Evolutionary conservation across 1,140 invertebrate genomes (phyloP), one percentile per base, ranked within the genome.

Genomic region (Atta cephalotes): DNA sequence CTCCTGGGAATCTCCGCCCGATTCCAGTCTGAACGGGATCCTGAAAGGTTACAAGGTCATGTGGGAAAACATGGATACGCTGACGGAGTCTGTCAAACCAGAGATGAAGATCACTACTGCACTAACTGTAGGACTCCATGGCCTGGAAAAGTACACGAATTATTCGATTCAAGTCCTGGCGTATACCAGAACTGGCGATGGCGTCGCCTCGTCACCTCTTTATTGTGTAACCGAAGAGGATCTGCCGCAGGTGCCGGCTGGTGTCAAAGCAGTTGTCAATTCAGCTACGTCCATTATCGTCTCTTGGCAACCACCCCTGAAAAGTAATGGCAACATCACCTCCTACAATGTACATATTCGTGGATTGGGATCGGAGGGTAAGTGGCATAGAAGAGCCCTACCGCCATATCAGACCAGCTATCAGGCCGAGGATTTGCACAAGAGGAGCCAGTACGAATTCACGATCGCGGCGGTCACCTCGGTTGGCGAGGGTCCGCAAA

Each of bases 201-300:
- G 98, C 5, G 97, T 98, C 18, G 96, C 97, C 79, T 98, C 98
- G 72, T 95, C 96, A 21, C 97, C 98, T 0, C 96, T 99, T 62
- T 98, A 97, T 93, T 98, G 98, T 92, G 97, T 97, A 86, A 99
- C 99, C 25, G 97, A 98, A 91, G 98, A 99, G 96, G 98, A 99
- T 95, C 97, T 98, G 87, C 98, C 98, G 63, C 98, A 97, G 87
- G 96, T 97, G 56, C 98, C 98, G 62, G 97, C 97, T 5, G 97
- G 97, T 89, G 98, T 99, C 63, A 99, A 99, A 95, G 98, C 98
- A 1, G 97, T 98, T 51, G 96, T 98, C 16, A 98, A 97, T 85
- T 98, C 97, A 45, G 95, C 97, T 49, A 97, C 97, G 87, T 98
- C 98, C 92, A 97, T 99, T 80, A 95, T 99, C 39, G 97, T 99